Conservation (phyloP, 2,797 vertebrate species). For the Pseudomugil tenellus region DNA sequence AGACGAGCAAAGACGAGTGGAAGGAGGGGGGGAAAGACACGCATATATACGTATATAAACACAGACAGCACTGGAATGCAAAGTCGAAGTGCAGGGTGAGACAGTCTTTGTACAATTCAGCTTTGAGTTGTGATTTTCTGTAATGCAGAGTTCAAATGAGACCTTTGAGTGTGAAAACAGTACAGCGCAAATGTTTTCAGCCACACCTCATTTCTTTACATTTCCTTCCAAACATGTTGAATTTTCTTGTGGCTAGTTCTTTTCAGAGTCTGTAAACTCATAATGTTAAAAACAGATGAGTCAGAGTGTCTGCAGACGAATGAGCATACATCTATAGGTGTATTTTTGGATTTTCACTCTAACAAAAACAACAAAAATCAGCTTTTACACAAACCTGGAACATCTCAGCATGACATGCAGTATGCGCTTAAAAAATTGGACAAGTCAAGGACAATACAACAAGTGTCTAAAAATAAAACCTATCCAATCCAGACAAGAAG, state of each 20-base stretch:
- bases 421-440: too few species aligned
- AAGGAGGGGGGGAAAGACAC: constrained; percentile 34
- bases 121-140: constrained; percentile 37
- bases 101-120: constrained; percentile 64
- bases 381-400: too few species aligned
- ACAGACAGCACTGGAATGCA: constrained; percentile 69
- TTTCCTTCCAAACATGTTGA: background rate
- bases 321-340: too few species aligned
- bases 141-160: background rate
- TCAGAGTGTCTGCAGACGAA: too few species aligned
- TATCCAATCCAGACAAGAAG: background rate
- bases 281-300: too few species aligned
- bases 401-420: too few species aligned
- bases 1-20: constrained; percentile 57
- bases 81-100: constrained; percentile 64
- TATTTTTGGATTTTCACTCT: too few species aligned
- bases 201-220: background rate
- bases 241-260: too few species aligned
- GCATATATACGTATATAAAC: constrained; percentile 55
- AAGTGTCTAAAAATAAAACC: background rate
- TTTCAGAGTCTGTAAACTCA: too few species aligned
- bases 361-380: too few species aligned
- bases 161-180: background rate
- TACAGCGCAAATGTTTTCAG: background rate
- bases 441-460: background rate